Evolutionary conservation across 2,113 vertebrate genomes (phyloP), one percentile per base, ranked within the genome.

Genomic region (Solea solea): DNA sequence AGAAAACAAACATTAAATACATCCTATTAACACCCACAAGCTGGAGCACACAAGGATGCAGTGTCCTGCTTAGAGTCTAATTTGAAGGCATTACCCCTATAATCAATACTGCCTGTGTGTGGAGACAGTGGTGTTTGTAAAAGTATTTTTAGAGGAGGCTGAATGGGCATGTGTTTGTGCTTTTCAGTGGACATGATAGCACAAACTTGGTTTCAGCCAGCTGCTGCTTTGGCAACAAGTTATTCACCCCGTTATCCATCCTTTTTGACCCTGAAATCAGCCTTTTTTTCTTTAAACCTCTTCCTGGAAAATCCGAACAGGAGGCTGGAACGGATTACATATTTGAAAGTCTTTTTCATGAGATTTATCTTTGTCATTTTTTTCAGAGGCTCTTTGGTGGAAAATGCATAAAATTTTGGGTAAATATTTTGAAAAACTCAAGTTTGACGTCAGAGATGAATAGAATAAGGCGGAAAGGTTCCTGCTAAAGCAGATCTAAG

Each of bases 191-290:
- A 68, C 59, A 46, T 48, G 8, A 64, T 21, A 28, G 65, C 44
- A 48, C 64, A 72, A 72, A 63, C 59, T 57, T 77, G 59, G 81
- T 82, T 51, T 82, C 16, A 42, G 65, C 77, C 92, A 89, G 83
- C 91, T 92, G 89, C 82, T 85, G 41, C 53, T 88, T 83, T 85
- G 62, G 63, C 87, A 85, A 92, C 89, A 86, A 87, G 78, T 69
- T 28, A 0, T 63, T 12, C 49, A 16, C n/a, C 49, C 49, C 7
- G 39, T 74, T 74, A 69, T 78, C 64, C 16, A 41, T 65, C 53
- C 49, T 74, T 61, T 80, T 48, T 74, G 53, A 86, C 81, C 67
- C 78, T 81, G 67, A 80, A 82, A 49, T 45, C 56, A 58, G 21
- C 49, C 27, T 7, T 54, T 4, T 4, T 75, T 44, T 78, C 16